Conservation (phyloP, 2,113 vertebrate genomes). For the Ailurus styani region DNA sequence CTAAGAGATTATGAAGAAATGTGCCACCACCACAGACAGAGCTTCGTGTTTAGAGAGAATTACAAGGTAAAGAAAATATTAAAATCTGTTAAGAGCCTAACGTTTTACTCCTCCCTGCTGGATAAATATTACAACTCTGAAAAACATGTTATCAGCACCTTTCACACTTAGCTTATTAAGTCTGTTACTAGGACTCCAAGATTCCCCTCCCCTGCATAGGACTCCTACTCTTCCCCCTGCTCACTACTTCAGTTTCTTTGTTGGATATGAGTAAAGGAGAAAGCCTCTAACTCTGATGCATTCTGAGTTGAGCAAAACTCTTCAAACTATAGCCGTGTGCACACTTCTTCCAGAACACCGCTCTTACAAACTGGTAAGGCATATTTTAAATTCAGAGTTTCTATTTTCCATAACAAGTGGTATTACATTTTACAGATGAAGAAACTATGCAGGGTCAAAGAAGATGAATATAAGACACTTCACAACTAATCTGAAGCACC, state of each 20-base stretch:
- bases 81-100: neutral
- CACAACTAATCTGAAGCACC: neutral
- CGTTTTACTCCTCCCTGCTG: neutral
- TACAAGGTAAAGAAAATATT: neutral
- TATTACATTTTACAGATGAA: neutral
- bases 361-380: neutral
- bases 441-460: neutral
- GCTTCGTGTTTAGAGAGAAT: neutral
- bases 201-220: neutral
- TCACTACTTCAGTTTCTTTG: neutral
- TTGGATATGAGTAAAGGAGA: neutral
- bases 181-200: neutral
- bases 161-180: neutral
- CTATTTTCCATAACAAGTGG: neutral
- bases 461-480: neutral
- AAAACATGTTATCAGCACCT: neutral
- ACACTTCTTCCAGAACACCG: neutral
- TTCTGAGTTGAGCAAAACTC: neutral
- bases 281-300: neutral
- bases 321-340: rapidly evolving
- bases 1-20: neutral
- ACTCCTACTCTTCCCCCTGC: neutral
- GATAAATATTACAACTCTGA: neutral
- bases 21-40: neutral
- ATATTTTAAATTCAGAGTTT: neutral